These are phyloP conservation scores for Buceros bicornis DNA, from an alignment of 2,797 vertebrate species.

Conservation along the genomic window DNA sequence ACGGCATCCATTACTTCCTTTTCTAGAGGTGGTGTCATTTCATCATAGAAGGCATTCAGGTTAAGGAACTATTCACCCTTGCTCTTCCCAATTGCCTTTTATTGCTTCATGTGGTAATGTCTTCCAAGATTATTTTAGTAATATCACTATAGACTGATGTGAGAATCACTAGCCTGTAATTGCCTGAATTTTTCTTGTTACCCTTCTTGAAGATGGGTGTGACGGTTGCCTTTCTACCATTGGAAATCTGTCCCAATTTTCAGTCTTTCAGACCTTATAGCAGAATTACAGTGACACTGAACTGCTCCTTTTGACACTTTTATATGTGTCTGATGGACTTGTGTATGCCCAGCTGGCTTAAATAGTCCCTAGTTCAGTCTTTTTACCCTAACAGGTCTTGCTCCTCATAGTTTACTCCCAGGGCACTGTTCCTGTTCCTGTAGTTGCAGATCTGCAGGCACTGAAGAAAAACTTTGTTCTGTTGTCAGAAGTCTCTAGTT, in stretches of 20 bases:
- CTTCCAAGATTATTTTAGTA: neutral
- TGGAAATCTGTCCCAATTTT: neutral
- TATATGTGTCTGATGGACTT: neutral
- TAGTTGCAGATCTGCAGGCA: neutral
- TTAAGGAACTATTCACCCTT: neutral
- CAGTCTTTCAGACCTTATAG: neutral
- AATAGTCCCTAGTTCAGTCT: neutral
- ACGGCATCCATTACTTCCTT: neutral
- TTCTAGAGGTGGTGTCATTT: neutral
- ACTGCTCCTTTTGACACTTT: neutral
- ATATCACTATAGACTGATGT: neutral
- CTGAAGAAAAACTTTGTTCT: neutral
- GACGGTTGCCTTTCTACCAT: neutral
- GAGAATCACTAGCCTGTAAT: neutral
- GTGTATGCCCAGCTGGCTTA: neutral
- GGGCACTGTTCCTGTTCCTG: neutral
- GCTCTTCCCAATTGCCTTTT: neutral
- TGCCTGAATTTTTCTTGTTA: neutral
- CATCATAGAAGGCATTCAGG: neutral
- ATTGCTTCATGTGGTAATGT: neutral
- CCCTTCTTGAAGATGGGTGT: neutral
- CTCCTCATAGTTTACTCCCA: neutral
- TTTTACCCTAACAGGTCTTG: neutral
- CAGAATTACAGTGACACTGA: neutral
- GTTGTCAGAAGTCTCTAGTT: neutral